A percentile compares a stretch with the other conserved stretches of the same genome.
These are phyloP conservation scores for Notodonta dromedarius DNA, from an alignment of 2,888 invertebrate genomes.

Conservation along the genomic window DNA sequence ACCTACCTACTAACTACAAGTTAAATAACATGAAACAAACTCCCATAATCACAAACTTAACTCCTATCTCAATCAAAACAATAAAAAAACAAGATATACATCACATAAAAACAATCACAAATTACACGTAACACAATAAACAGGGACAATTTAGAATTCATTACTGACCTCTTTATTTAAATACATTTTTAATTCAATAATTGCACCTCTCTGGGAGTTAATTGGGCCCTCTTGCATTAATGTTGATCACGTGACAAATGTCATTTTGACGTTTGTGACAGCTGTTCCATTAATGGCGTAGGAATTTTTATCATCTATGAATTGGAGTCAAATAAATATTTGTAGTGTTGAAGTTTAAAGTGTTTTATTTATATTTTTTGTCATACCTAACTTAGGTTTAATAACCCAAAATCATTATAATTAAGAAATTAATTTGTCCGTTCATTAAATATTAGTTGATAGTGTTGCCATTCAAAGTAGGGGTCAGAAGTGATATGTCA, in stretches of 20 bases:
- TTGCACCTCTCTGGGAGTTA: conserved; percentile 59
- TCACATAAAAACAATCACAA: conserved; percentile 43
- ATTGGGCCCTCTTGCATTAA: conserved; percentile 62
- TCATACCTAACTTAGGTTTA: too few species aligned
- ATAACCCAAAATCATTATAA: neutral
- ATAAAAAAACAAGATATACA: conserved; percentile 34
- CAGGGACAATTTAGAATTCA: conserved; percentile 71
- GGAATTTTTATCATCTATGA: conserved; percentile 6
- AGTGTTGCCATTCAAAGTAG: conserved; percentile 12
- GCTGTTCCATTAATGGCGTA: conserved; percentile 52
- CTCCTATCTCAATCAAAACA: conserved; percentile 35
- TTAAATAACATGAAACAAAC: conserved; percentile 21
- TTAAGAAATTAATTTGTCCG: neutral
- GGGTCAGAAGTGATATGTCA: conserved; percentile 50
- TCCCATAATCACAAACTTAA: conserved; percentile 33
- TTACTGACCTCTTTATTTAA: conserved; percentile 68
- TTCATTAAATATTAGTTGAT: conserved; percentile 3
- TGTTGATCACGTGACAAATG: conserved; percentile 72
- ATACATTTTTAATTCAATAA: conserved; percentile 81
- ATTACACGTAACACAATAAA: conserved; percentile 51
- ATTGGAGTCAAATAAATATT: too few species aligned
- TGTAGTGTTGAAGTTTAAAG: neutral
- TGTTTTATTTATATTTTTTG: too few species aligned
- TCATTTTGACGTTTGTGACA: conserved; percentile 52
- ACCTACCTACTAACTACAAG: too few species aligned